Evolutionary conservation across 2,888 invertebrate genomes (phyloP), one percentile per base, ranked within the genome.

Genomic region (Andrena camellia): DNA sequence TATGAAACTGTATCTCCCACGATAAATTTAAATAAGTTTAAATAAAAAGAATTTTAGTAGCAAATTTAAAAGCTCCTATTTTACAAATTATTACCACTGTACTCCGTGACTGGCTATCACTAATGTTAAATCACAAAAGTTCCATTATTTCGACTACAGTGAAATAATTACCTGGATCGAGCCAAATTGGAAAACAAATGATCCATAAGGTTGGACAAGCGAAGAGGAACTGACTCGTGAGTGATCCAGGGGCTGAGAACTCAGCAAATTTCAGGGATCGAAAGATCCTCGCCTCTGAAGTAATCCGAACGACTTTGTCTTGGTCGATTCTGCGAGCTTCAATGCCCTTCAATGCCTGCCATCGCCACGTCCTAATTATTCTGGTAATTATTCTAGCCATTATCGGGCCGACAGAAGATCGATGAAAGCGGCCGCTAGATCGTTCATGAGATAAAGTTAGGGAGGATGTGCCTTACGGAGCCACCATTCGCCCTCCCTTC

Each of bases 321-420:
- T 62, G 75, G 63, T 33, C 64, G 86, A 88, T 88, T 83, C 75
- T 70, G 79, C 79, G 78, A 88, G 85, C 86, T 76, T 78, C 85
- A 76, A 33, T 84, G 90, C 85, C 74, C 78, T 64, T 89, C 88
- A 91, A 91, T 90, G 76, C 84, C 85, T 88, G 86, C 83, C 88
- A 84, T 81, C 87, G 79, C 75, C 84, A 81, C 84, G 86, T 86
- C 86, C 87, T 89, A 89, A 90, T 92, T 91, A 92, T 91, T 90
- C 90, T 89, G 85, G 86, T 89, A 89, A 90, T 91, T 91, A 90
- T 91, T 91, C 88, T 85, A 82, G 83, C 88, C 86, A 89, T 90
- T 89, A 89, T 89, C 88, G 74, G 68, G 74, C 66, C 71, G 83
- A 66, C 78, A 74, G 74, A 70, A 78, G 78, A 85, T 89, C 87